A percentile compares a stretch with the other conserved stretches of the same genome.
Evolutionary conservation across 2,113 vertebrate species (phyloP).

Genomic region (Psettodes erumei): DNA sequence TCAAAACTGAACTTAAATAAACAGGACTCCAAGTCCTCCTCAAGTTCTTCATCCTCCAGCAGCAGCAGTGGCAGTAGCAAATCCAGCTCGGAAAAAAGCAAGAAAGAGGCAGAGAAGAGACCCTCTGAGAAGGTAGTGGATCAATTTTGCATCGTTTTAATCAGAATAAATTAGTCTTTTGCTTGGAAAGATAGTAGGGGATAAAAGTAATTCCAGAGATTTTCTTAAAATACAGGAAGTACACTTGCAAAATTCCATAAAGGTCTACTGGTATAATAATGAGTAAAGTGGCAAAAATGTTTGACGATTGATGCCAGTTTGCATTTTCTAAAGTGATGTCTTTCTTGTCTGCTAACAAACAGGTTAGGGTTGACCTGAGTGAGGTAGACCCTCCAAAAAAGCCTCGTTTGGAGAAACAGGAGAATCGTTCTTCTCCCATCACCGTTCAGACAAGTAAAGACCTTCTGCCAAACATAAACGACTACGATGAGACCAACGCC

Average conservation of each 20-base stretch:
- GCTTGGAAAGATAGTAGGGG: background rate
- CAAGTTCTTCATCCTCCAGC: constrained; percentile 84
- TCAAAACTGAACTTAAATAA: constrained; percentile 89
- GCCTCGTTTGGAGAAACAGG: constrained; percentile 90
- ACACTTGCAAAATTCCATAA: background rate
- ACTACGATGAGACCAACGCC: constrained; percentile 95
- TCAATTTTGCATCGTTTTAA: background rate
- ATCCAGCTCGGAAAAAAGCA: constrained; percentile 89
- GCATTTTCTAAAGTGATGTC: background rate
- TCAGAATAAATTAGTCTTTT: background rate
- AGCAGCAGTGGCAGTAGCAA: constrained; percentile 89
- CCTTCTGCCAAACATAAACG: constrained; percentile 90
- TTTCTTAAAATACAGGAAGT: background rate
- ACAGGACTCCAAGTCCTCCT: constrained; percentile 89
- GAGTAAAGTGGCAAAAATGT: too few species aligned
- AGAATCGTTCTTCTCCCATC: constrained; percentile 90
- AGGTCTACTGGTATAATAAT: background rate
- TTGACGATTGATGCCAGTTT: background rate
- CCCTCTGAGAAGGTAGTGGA: constrained; percentile 90
- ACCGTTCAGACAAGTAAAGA: constrained; percentile 93
- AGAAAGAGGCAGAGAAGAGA: constrained; percentile 94
- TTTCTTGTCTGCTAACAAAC: constrained; percentile 12
- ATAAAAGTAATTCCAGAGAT: too few species aligned
- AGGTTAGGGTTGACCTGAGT: constrained; percentile 87
- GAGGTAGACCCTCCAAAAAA: constrained; percentile 93